Percentiles rank a stretch among this genome's conserved stretches.
These are phyloP conservation scores for Plagodis dolabraria DNA, from an alignment of 2,888 invertebrate species.

Conservation along the genomic window DNA sequence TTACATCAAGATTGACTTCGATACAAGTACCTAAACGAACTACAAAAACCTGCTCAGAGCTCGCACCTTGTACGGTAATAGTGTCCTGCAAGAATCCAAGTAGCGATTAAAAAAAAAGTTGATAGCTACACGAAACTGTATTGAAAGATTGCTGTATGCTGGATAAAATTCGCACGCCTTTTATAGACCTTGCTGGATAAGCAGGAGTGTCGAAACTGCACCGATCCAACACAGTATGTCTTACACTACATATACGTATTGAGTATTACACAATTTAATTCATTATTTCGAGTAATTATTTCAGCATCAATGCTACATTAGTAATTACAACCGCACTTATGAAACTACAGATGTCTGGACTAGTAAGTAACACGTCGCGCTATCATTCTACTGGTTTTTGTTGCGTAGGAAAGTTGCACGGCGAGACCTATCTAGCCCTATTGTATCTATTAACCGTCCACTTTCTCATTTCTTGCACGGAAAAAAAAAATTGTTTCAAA, in stretches of 20 bases:
- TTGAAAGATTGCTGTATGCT: slow-evolving; percentile 63
- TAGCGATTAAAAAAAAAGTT: slow-evolving; percentile 69
- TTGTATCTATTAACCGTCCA: slow-evolving; percentile 82
- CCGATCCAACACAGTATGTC: slow-evolving; percentile 33
- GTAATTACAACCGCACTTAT: slow-evolving; percentile 69
- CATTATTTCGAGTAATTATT: slow-evolving; percentile 48
- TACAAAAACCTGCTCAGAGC: slow-evolving; percentile 69
- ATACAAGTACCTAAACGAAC: slow-evolving; percentile 49
- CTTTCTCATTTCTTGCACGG: slow-evolving; percentile 83
- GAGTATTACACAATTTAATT: slow-evolving; percentile 52
- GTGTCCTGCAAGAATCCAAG: slow-evolving; percentile 68
- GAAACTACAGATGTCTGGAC: slow-evolving; percentile 64
- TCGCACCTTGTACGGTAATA: slow-evolving; percentile 65
- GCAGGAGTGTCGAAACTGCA: slow-evolving; percentile 66
- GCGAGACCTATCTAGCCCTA: slow-evolving; percentile 78
- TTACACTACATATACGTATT: slow-evolving; percentile 51
- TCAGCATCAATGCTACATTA: slow-evolving; percentile 61
- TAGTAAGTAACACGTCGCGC: slow-evolving; percentile 57
- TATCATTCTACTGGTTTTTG: slow-evolving; percentile 74
- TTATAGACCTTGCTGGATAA: slow-evolving; percentile 58
- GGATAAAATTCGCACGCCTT: slow-evolving; percentile 73
- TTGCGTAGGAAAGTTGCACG: slow-evolving; percentile 72
- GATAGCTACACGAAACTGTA: slow-evolving; percentile 73
- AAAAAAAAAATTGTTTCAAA: no score
- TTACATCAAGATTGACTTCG: slow-evolving; percentile 73